A percentile compares a stretch with the other conserved stretches of the same genome.
Conservation (phyloP, 2,888 invertebrate species). For the Elaeidobius kamerunicus region DNA sequence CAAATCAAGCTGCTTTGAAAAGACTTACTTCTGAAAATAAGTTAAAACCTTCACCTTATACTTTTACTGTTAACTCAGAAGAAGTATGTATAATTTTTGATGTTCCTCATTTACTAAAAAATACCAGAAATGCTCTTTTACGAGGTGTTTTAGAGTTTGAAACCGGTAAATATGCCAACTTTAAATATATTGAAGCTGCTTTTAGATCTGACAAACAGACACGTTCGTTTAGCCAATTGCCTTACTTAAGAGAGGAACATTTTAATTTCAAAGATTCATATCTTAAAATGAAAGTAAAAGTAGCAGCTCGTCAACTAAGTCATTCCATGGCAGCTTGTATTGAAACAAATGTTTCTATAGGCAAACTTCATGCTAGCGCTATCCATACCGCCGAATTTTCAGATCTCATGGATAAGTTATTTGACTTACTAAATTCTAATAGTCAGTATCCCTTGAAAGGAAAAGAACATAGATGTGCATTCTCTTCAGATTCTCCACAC, state of each 20-base stretch:
- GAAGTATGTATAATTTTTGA: too few species aligned
- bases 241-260: conserved; percentile 10
- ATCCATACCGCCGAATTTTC: conserved; percentile 30
- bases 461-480: conserved; percentile 9
- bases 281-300: conserved; percentile 26
- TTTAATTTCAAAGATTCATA: conserved; percentile 21
- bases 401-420: conserved; percentile 9
- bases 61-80: too few species aligned
- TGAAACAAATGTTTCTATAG: conserved; percentile 10
- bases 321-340: conserved; percentile 23
- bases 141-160: conserved; percentile 4
- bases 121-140: conserved; percentile 7
- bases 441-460: background rate
- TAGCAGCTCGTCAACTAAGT: conserved; percentile 24
- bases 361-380: conserved; percentile 18
- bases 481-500: conserved; percentile 17
- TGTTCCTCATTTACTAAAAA: conserved; percentile 5
- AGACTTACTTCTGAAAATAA: background rate
- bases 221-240: too few species aligned
- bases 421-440: too few species aligned
- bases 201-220: too few species aligned
- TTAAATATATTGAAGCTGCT: conserved; percentile 4
- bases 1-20: background rate
- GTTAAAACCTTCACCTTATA: background rate
- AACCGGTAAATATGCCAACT: conserved; percentile 10